phyloP scores from a whole-genome alignment of 2,888 invertebrate species.

The Hemistola chrysoprasaria region DNA sequence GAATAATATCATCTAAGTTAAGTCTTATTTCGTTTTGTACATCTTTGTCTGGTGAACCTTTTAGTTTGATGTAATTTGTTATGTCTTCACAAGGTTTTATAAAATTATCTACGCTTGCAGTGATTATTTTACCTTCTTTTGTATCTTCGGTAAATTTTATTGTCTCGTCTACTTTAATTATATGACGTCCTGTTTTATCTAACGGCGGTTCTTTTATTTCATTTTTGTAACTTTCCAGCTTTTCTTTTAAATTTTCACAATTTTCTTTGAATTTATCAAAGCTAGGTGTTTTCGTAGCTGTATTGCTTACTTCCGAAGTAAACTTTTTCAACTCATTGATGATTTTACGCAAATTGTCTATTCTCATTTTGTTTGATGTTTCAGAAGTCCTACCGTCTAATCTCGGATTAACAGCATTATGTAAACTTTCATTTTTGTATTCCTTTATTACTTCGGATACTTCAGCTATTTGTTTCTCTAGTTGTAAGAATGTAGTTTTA shows the following conservation, averaged over 20 bases:
- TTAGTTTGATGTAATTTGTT: constrained; percentile 27
- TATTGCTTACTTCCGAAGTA: constrained; percentile 26
- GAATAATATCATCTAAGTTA: constrained; percentile 37
- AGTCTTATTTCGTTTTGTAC: constrained; percentile 29
- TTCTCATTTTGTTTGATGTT: constrained; percentile 25
- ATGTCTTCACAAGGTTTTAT: constrained; percentile 40
- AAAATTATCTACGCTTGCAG: constrained; percentile 37
- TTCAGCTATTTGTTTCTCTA: constrained; percentile 37
- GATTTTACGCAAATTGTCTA: too few species aligned
- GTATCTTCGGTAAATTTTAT: constrained; percentile 36
- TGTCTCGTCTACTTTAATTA: constrained; percentile 34
- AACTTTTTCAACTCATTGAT: too few species aligned
- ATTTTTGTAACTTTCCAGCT: constrained; percentile 29
- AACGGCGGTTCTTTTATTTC: constrained; percentile 12
- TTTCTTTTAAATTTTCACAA: constrained; percentile 40
- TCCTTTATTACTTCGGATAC: constrained; percentile 36
- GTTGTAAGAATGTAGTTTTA: constrained; percentile 19
- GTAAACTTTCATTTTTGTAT: constrained; percentile 33
- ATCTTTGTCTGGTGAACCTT: constrained; percentile 11
- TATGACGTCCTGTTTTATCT: constrained; percentile 22
- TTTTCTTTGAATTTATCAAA: constrained; percentile 36
- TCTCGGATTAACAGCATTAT: constrained; percentile 39
- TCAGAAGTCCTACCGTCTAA: constrained; percentile 34
- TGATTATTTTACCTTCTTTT: constrained; percentile 33
- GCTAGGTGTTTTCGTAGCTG: constrained; percentile 27